Evolutionary conservation across 2,888 invertebrate species (phyloP).

Genomic region (Meta bourneti): DNA sequence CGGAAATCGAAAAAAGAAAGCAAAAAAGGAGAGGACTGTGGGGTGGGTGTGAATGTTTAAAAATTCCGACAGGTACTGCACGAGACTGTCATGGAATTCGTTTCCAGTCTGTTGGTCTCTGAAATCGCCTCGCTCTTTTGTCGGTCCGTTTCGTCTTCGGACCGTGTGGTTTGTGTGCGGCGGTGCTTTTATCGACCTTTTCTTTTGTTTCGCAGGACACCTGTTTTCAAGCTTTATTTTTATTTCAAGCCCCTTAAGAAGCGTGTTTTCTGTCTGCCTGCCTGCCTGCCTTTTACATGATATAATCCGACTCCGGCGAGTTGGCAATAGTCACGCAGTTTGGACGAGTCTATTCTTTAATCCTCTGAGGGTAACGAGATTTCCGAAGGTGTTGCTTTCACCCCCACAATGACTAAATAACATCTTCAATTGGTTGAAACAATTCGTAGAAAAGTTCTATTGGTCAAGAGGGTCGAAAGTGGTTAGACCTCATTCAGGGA

Average conservation of each 20-base stretch:
- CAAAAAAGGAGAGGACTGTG: not conserved
- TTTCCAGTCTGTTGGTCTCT: conserved; percentile 13
- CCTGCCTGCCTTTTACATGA: too few relatives aligned
- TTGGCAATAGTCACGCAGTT: too few relatives aligned
- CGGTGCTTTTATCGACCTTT: not conserved
- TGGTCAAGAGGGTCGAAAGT: too few relatives aligned
- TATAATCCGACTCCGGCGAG: too few relatives aligned
- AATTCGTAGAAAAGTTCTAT: too few relatives aligned
- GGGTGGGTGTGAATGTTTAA: not conserved
- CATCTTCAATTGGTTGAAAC: too few relatives aligned
- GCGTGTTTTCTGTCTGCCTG: too few relatives aligned
- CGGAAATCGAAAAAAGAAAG: conserved; percentile 4
- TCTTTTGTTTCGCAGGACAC: not conserved
- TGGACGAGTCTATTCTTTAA: too few relatives aligned
- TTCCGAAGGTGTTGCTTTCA: too few relatives aligned
- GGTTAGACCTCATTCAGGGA: too few relatives aligned
- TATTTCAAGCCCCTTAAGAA: not conserved
- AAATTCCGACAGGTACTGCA: not conserved
- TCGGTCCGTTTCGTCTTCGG: not conserved
- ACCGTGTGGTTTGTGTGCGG: not conserved
- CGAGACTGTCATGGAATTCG: not conserved
- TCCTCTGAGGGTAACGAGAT: too few relatives aligned
- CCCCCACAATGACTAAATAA: too few relatives aligned
- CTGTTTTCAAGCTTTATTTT: not conserved
- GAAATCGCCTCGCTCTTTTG: not conserved